Evolutionary conservation across 2,113 vertebrate genomes (phyloP).

Genomic region (Kobus ellipsiprymnus): DNA sequence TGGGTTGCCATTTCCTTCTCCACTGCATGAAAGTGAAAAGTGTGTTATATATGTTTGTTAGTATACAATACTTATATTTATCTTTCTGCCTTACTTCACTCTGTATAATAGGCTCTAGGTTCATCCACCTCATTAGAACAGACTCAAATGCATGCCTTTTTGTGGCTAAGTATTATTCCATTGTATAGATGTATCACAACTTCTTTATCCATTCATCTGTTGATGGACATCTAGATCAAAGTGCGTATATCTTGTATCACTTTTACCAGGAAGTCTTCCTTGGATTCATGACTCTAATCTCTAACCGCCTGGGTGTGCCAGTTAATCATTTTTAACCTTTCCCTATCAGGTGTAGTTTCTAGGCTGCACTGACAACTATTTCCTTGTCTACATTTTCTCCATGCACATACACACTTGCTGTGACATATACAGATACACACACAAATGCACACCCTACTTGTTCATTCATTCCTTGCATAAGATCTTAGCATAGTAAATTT

Average conservation of each 20-base stretch:
- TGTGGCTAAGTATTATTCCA: background rate
- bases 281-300: background rate
- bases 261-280: background rate
- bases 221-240: background rate
- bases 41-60: background rate
- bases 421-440: background rate
- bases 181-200: background rate
- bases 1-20: no score
- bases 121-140: background rate
- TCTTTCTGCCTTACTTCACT: background rate
- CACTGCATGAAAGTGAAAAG: no score
- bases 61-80: background rate
- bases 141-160: background rate
- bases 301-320: background rate
- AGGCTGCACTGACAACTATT: background rate
- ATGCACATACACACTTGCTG: rapidly evolving
- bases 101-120: background rate
- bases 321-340: background rate
- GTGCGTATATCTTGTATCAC: background rate
- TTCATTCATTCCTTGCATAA: background rate
- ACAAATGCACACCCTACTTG: background rate
- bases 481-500: background rate
- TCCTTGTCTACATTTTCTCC: background rate
- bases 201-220: background rate
- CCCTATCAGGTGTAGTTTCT: background rate